Evolutionary conservation across 1,140 invertebrate species (phyloP).

Genomic region (Cydia splendana): DNA sequence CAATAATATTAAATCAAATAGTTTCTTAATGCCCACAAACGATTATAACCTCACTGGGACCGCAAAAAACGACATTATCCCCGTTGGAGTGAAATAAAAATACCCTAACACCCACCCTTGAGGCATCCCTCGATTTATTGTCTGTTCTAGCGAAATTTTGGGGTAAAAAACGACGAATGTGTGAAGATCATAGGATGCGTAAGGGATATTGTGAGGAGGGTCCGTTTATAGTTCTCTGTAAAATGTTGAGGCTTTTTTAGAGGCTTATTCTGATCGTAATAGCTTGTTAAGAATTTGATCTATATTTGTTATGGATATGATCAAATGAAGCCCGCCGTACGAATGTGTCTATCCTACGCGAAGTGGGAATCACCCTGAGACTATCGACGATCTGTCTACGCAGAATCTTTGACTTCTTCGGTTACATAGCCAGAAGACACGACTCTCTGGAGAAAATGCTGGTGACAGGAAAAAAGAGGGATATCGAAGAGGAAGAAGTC

Average conservation of each 20-base stretch:
- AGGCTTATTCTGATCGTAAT: not conserved
- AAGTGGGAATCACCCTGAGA: too few relatives aligned
- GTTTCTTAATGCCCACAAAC: slow-evolving; percentile 6
- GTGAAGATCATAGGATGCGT: not conserved
- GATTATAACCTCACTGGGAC: slow-evolving; percentile 2
- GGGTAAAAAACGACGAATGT: not conserved
- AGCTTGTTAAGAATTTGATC: not conserved
- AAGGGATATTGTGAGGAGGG: slow-evolving; percentile 7
- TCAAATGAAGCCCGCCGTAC: too few relatives aligned
- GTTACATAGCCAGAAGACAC: too few relatives aligned
- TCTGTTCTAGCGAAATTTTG: not conserved
- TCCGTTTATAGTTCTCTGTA: slow-evolving; percentile 1
- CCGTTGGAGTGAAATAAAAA: slow-evolving; percentile 14
- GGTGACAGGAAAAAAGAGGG: too few relatives aligned
- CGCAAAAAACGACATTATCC: slow-evolving; percentile 11
- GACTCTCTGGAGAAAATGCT: too few relatives aligned
- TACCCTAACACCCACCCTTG: slow-evolving; percentile 4
- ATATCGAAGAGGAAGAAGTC: too few relatives aligned
- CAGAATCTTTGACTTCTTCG: too few relatives aligned
- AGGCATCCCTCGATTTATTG: slow-evolving; percentile 2
- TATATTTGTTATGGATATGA: too few relatives aligned
- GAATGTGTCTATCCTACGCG: too few relatives aligned
- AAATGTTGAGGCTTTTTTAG: not conserved
- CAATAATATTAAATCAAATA: slow-evolving; percentile 4
- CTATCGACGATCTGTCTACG: too few relatives aligned